Percentiles rank a stretch among this genome's conserved stretches.
phyloP scores from a whole-genome alignment of 2,888 invertebrate genomes.

The Drosophila longiperda region DNA sequence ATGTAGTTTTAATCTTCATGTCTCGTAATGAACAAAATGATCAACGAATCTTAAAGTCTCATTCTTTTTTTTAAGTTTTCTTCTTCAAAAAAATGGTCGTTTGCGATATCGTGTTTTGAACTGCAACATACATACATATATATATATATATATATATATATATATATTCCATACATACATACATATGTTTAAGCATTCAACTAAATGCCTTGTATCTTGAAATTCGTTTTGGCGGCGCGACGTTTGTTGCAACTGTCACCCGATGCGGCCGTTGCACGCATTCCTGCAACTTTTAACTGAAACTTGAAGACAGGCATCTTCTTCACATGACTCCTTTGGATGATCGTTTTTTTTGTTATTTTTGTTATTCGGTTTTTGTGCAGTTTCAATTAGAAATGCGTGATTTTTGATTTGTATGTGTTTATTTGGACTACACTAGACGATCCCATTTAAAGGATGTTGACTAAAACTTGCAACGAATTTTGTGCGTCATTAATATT shows the following conservation, averaged over 20 bases:
- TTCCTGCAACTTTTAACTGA: slow-evolving; percentile 40
- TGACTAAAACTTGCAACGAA: slow-evolving; percentile 1
- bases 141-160: background rate
- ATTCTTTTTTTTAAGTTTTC: background rate
- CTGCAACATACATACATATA: background rate
- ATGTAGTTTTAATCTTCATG: background rate
- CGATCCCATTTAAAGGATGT: background rate
- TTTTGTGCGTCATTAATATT: slow-evolving; percentile 5
- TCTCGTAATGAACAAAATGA: background rate
- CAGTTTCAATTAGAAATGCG: slow-evolving; percentile 62
- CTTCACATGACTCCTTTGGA: slow-evolving; percentile 6
- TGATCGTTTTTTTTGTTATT: slow-evolving; percentile 21
- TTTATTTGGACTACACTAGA: slow-evolving; percentile 33
- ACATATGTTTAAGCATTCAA: slow-evolving; percentile 2
- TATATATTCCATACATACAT: background rate
- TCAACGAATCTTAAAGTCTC: background rate
- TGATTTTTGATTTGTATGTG: slow-evolving; percentile 41
- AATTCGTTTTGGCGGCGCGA: slow-evolving; percentile 22
- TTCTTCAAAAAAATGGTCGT: background rate
- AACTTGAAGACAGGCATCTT: slow-evolving; percentile 2
- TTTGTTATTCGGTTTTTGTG: slow-evolving; percentile 37
- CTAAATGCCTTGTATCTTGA: slow-evolving; percentile 3
- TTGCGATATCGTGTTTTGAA: slow-evolving; percentile 3
- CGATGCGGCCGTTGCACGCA: slow-evolving; percentile 62
- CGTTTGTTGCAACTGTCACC: slow-evolving; percentile 53